Evolutionary conservation across 2,888 invertebrate species (phyloP).

Genomic region (Ferrisia virgata): DNA sequence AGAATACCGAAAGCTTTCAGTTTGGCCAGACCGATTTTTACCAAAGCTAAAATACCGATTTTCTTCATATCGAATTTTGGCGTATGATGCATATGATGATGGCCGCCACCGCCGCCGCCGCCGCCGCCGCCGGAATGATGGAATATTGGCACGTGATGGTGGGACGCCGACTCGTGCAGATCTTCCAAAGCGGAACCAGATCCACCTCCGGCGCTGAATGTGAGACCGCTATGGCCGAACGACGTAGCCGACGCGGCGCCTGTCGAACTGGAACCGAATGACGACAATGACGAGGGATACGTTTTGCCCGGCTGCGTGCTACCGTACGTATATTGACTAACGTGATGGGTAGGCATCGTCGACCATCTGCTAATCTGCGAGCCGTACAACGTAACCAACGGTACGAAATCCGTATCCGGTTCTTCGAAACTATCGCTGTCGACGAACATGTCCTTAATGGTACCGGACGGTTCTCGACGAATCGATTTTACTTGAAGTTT

Average conservation of each 20-base stretch:
- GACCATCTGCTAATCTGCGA: conserved; percentile 22
- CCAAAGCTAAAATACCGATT: conserved; percentile 48
- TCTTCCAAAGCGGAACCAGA: background rate
- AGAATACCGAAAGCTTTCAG: conserved; percentile 48
- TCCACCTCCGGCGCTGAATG: conserved; percentile 6
- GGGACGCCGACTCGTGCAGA: conserved; percentile 4
- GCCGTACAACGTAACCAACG: conserved; percentile 1
- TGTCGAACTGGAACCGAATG: background rate
- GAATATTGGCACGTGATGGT: conserved; percentile 34
- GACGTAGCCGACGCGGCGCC: background rate
- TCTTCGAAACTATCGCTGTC: conserved; percentile 29
- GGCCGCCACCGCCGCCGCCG: too few relatives aligned
- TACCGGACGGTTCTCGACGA: background rate
- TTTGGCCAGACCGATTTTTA: conserved; percentile 50
- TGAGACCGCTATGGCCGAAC: background rate
- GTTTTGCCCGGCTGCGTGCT: background rate
- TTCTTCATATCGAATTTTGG: conserved; percentile 48
- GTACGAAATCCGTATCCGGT: conserved; percentile 9
- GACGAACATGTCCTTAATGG: background rate
- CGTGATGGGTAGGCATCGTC: conserved; percentile 17
- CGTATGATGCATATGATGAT: conserved; percentile 18
- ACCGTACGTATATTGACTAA: background rate
- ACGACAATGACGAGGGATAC: background rate
- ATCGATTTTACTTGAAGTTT: conserved; percentile 18
- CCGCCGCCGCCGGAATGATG: too few relatives aligned